Conservation (phyloP, 2,113 vertebrate species). For the Isichthys henryi region DNA sequence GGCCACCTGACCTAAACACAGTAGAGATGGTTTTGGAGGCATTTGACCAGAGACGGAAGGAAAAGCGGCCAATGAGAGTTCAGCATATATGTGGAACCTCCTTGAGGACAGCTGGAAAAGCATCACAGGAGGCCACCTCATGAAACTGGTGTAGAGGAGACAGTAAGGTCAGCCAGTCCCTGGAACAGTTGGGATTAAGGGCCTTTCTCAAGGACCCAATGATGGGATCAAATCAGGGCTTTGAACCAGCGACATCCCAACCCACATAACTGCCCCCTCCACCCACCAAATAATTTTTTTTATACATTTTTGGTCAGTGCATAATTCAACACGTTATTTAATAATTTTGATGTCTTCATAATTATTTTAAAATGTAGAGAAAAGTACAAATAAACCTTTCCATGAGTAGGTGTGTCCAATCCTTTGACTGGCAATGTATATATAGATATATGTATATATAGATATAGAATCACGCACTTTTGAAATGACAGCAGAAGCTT, state of each 20-base stretch:
- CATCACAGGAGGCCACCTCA: not conserved
- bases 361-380: not conserved
- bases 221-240: not conserved
- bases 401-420: not conserved
- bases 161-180: not conserved
- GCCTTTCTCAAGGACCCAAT: not conserved
- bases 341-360: not conserved
- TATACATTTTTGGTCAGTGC: not conserved
- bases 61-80: not conserved
- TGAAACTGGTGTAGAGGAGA: not conserved
- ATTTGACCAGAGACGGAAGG: not conserved
- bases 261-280: not conserved
- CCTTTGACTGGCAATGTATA: not conserved
- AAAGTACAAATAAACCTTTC: not conserved
- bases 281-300: not conserved
- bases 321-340: not conserved
- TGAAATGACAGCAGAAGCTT: constrained; percentile 36
- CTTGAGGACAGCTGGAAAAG: not conserved
- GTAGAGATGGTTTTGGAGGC: not conserved
- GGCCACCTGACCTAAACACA: not conserved
- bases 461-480: constrained; percentile 50
- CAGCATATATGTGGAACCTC: not conserved
- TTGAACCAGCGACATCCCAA: not conserved
- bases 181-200: not conserved
- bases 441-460: not conserved